Evolutionary conservation across 30 jellyfish, hydroid and myxozoan genomes (phyloP).

Genomic region (Catostylus mosaicus): DNA sequence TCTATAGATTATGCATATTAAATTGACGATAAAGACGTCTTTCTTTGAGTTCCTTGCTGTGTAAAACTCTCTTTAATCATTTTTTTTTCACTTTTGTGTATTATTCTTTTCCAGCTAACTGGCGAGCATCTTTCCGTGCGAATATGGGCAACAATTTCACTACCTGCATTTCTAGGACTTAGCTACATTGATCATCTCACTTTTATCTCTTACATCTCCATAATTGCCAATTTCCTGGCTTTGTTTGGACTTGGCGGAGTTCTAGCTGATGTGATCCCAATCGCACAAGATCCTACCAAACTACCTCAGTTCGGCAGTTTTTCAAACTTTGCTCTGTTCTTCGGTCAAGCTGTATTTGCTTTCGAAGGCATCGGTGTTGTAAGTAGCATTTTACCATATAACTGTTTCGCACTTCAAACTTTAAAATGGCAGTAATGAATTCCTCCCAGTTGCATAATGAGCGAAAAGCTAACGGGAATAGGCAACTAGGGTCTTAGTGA

Average conservation of each 20-base stretch:
- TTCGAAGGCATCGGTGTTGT: constrained; percentile 94
- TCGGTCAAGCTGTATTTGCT: constrained; percentile 86
- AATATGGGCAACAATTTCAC: constrained; percentile 57
- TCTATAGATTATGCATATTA: no score
- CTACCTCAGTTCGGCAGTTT: constrained; percentile 32
- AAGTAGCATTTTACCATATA: constrained; percentile 25
- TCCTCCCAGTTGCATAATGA: no score
- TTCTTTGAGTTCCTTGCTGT: no score
- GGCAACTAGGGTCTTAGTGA: no score
- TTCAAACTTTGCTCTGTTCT: constrained; percentile 56
- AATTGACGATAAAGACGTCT: no score
- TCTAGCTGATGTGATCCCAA: constrained; percentile 52
- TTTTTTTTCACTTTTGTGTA: neutral
- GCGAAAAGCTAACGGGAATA: no score
- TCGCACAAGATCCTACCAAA: constrained; percentile 37
- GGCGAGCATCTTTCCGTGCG: constrained; percentile 27
- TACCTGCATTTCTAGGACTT: constrained; percentile 51
- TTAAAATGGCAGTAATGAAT: no score
- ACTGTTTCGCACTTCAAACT: no score
- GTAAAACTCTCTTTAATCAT: neutral
- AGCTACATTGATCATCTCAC: constrained; percentile 54
- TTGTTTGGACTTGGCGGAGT: constrained; percentile 74
- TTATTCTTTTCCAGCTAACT: constrained; percentile 36
- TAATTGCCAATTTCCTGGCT: constrained; percentile 56
- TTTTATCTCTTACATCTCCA: constrained; percentile 65